Base-by-base conservation (phyloP, 2,888 invertebrate species). In the Heliconius hortense region DNA sequence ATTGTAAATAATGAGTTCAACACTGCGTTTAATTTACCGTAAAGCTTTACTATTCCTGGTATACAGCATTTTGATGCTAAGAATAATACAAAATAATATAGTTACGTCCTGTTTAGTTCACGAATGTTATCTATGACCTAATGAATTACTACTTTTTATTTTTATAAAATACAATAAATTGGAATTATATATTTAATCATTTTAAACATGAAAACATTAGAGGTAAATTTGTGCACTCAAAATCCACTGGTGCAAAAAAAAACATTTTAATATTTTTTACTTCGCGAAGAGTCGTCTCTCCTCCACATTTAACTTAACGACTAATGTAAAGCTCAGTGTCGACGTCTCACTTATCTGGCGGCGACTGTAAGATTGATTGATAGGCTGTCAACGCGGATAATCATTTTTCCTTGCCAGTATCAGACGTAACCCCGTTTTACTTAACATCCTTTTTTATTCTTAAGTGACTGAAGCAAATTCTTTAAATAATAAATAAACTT, bases 291-390 rank as follows among this genome's bases (percentile, higher is more conserved):
- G 60, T 71, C 21, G 21, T 43, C 21, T 39, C 24, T 71, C 59
- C 11, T 43, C 4, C 24, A 62, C 11, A 56, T 69, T 69, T 15
- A 43, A 60, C 71, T 26, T 43, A 39, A n/a, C 60, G 48, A 59
- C 60, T n/a, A 70, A 39, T 69, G 53, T 63, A 56, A 69, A 56
- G 69, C 35, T 35, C 35, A 26, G 74, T 66, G 31, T 62, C 70
- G 18, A 69, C 73, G 31, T 43, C 43, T 70, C 59, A 66, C 73
- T 70, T 73, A 60, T 76, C 73, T 76, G 72, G 31, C 43, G 63
- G 70, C 39, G 68, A 76, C 68, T 73, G 48, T 31, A 28, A 64
- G 73, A 73, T 76, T 70, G 69, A 76, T 76, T 35, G 76, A 73
- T 76, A 62, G 31, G 56, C 62, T 73, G 39, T 48, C 62, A 62